Conservation (phyloP, 2,113 vertebrate genomes). For the Rhadina sibilatrix region DNA sequence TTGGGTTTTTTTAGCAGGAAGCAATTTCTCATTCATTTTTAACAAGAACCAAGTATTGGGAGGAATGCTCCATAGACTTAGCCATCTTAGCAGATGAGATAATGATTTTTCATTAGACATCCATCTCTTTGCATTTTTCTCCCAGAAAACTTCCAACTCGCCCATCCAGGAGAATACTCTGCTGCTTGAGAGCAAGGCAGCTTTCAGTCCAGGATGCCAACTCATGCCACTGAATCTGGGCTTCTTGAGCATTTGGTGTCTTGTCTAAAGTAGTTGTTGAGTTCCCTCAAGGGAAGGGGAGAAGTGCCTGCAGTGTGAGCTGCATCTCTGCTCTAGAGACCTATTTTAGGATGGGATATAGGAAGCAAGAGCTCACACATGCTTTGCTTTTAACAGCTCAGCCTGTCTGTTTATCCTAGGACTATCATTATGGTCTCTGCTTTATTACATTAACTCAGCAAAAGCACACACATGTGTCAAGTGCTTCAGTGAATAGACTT, state of each 20-base stretch:
- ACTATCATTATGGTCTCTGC: constrained; percentile 53
- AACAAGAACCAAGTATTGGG: neutral
- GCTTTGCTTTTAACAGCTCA: neutral
- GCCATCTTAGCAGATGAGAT: neutral
- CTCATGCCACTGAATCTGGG: neutral
- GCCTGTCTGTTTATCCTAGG: constrained; percentile 61
- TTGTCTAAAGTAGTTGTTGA: fast-evolving
- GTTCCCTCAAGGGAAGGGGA: neutral
- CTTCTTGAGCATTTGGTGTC: neutral
- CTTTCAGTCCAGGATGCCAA: neutral
- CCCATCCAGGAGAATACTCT: neutral
- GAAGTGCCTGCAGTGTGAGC: neutral
- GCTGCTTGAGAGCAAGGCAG: neutral
- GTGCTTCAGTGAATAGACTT: constrained; percentile 63
- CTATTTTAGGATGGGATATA: constrained; percentile 32
- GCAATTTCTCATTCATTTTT: neutral
- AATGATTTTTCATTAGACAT: neutral
- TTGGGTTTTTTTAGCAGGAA: neutral
- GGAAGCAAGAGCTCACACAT: constrained; percentile 19
- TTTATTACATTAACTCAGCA: constrained; percentile 70
- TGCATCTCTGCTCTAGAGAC: neutral
- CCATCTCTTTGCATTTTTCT: neutral
- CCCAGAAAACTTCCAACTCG: neutral
- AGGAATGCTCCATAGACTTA: fast-evolving
- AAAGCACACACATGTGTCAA: constrained; percentile 58